Conservation (phyloP, 2,113 vertebrate genomes). For the Furnarius figulus region DNA sequence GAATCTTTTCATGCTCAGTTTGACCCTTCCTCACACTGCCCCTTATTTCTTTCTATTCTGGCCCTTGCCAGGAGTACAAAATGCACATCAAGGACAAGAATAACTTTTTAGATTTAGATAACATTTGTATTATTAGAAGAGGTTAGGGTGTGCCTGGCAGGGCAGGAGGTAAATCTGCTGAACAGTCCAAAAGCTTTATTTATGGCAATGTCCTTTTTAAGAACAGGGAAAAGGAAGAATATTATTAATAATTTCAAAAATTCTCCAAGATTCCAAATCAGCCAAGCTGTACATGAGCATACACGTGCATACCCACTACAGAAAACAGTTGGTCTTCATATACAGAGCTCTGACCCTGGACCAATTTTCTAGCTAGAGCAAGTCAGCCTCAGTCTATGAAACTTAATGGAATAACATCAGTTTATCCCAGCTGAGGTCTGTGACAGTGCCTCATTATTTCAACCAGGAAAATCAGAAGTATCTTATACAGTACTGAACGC, state of each 20-base stretch:
- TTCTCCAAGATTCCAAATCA: neutral
- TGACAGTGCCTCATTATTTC: neutral
- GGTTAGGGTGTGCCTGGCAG: conserved; percentile 54
- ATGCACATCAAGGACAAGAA: conserved; percentile 31
- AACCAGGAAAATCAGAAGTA: neutral
- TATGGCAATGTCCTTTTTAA: neutral
- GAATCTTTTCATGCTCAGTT: conserved; percentile 8
- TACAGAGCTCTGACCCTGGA: neutral
- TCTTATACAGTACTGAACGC: neutral
- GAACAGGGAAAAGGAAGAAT: neutral
- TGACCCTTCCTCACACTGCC: conserved; percentile 20
- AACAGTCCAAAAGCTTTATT: conserved; percentile 44
- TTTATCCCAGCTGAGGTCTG: neutral
- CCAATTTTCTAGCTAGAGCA: neutral
- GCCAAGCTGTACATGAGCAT: neutral
- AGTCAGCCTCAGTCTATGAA: neutral
- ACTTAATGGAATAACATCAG: neutral
- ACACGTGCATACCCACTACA: neutral
- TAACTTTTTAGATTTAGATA: conserved; percentile 28
- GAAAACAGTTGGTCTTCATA: neutral
- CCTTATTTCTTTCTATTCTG: conserved; percentile 17
- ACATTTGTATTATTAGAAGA: conserved; percentile 44
- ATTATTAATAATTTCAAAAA: neutral
- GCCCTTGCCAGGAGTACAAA: conserved; percentile 26
- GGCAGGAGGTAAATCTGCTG: conserved; percentile 52